A percentile compares a stretch with the other conserved stretches of the same genome.
phyloP scores from a whole-genome alignment of 2,797 vertebrate genomes.

The Myotis findleyi region DNA sequence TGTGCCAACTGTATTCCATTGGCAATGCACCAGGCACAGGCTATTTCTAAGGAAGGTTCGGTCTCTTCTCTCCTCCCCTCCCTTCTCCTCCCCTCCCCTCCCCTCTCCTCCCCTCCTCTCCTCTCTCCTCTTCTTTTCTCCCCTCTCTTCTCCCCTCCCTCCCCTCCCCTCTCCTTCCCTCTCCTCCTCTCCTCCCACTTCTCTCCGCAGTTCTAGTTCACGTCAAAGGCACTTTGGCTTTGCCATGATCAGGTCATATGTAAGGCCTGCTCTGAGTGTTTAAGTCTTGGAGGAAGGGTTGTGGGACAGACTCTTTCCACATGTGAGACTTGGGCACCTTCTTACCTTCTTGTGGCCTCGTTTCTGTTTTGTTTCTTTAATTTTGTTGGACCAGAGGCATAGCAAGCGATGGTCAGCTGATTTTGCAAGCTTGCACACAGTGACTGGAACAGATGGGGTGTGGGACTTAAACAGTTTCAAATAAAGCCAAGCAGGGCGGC shows the following conservation, averaged over 20 bases:
- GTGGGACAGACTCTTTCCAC: not conserved
- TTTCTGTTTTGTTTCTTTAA: not conserved
- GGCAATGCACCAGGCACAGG: not conserved
- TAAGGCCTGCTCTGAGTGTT: not conserved
- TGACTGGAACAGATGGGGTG: too few relatives aligned
- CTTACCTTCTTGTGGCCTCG: not conserved
- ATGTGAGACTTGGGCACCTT: not conserved
- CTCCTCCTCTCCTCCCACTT: too few relatives aligned
- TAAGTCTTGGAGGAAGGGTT: not conserved
- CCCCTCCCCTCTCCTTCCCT: too few relatives aligned
- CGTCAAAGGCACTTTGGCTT: not conserved
- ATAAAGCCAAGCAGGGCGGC: not conserved
- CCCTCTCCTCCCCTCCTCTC: too few relatives aligned
- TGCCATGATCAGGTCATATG: not conserved
- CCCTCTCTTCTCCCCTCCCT: too few relatives aligned
- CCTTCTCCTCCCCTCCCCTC: too few relatives aligned
- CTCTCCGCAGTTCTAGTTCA: not conserved
- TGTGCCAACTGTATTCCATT: not conserved
- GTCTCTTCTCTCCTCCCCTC: too few relatives aligned
- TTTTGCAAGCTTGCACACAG: not conserved
- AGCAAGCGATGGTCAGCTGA: not conserved
- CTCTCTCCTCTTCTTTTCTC: too few relatives aligned
- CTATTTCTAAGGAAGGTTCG: constrained; percentile 1
- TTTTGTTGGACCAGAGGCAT: not conserved
- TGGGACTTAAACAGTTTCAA: not conserved